Percentiles rank a stretch among this genome's conserved stretches.
These are phyloP conservation scores for Zonotrichia leucophrys DNA, from an alignment of 2,113 vertebrate genomes.

Conservation along the genomic window DNA sequence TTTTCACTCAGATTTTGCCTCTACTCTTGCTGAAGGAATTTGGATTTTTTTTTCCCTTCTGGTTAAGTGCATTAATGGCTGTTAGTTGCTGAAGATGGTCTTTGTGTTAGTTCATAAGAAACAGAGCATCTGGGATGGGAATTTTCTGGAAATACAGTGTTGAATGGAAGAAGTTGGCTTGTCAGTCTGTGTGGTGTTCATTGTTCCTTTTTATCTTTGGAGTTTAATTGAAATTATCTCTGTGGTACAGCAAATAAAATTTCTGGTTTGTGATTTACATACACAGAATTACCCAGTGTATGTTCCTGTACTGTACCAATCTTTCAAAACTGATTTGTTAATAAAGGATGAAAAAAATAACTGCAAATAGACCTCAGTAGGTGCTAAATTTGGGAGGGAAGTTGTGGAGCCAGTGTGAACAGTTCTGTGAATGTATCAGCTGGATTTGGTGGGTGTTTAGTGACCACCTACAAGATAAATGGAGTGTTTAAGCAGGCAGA, in stretches of 20 bases:
- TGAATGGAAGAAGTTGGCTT: background rate
- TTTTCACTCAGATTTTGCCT: constrained; percentile 62
- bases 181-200: background rate
- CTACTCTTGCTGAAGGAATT: background rate
- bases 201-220: background rate
- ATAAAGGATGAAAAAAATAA: background rate
- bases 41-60: background rate
- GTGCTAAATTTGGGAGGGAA: background rate
- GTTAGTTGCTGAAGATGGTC: background rate
- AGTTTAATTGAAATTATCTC: background rate
- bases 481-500: background rate
- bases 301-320: background rate
- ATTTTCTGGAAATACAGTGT: background rate
- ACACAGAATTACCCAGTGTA: background rate
- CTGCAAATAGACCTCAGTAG: background rate
- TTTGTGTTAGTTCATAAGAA: background rate
- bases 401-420: background rate
- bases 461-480: background rate
- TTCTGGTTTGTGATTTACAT: background rate
- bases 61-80: background rate
- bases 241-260: background rate
- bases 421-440: background rate
- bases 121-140: background rate
- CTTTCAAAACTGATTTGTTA: background rate
- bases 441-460: background rate